A percentile compares a stretch with the other conserved stretches of the same genome.
phyloP scores from a whole-genome alignment of 1,140 invertebrate species.

The Nymphalis io region DNA sequence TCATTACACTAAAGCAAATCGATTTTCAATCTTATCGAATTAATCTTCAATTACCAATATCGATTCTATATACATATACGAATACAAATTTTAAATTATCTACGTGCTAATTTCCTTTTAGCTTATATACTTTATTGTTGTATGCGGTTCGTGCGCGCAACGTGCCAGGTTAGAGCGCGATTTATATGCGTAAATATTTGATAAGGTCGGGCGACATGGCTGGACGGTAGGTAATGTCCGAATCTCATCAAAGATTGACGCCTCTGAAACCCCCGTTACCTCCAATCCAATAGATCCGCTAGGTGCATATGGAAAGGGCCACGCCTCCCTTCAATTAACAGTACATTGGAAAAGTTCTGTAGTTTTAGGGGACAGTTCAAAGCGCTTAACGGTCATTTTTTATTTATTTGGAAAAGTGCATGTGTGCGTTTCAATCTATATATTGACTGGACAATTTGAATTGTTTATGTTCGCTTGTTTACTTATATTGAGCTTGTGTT shows the following conservation, averaged over 20 bases:
- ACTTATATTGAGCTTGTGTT: not conserved
- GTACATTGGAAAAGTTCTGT: slow-evolving; percentile 34
- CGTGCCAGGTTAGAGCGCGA: not conserved
- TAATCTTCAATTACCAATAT: no score
- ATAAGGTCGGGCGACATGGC: not conserved
- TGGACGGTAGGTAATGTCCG: slow-evolving; percentile 46
- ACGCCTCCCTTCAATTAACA: slow-evolving; percentile 58
- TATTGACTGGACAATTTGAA: not conserved
- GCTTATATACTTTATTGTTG: no score
- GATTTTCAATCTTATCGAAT: no score
- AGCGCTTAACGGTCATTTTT: not conserved
- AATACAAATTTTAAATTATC: no score
- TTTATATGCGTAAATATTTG: slow-evolving; percentile 26
- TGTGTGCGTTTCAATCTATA: not conserved
- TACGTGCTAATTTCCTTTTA: no score
- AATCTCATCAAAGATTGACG: slow-evolving; percentile 75
- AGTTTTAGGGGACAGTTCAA: slow-evolving; percentile 25
- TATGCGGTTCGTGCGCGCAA: not conserved
- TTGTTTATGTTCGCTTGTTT: not conserved
- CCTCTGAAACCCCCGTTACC: slow-evolving; percentile 51
- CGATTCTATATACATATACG: no score
- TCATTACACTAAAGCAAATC: no score
- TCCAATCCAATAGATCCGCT: slow-evolving; percentile 44
- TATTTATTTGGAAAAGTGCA: not conserved
- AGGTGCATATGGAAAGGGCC: slow-evolving; percentile 60